Conservation (phyloP, 2,113 vertebrate species). For the Eira barbara region DNA sequence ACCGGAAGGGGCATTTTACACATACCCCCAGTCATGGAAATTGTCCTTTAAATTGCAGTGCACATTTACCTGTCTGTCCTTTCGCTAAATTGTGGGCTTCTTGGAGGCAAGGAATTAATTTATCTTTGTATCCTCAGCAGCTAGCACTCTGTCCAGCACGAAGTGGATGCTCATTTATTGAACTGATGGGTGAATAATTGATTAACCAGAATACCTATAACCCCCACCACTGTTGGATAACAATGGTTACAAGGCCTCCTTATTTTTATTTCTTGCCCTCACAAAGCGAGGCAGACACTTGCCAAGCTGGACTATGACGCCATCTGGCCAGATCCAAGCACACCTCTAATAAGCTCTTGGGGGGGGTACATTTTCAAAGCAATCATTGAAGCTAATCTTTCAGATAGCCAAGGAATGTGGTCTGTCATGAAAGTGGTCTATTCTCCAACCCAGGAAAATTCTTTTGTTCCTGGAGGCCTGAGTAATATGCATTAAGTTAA, state of each 20-base stretch:
- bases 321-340: neutral
- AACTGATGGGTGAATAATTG: neutral
- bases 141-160: neutral
- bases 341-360: neutral
- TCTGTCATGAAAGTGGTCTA: neutral
- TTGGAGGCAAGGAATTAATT: neutral
- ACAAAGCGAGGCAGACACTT: neutral
- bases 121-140: neutral
- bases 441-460: neutral
- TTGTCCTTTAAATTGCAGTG: neutral
- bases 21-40: neutral
- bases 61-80: neutral
- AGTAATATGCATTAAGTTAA: neutral
- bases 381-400: conserved; percentile 15
- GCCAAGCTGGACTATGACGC: neutral
- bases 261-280: neutral
- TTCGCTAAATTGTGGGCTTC: neutral
- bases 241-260: too few species aligned
- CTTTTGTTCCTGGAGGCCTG: neutral
- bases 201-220: neutral
- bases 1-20: neutral
- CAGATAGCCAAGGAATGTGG: neutral
- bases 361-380: neutral
- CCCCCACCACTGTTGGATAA: neutral
- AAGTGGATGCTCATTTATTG: neutral